Conservation (phyloP, 1,140 invertebrate genomes). For the Papilio polyxenes region DNA sequence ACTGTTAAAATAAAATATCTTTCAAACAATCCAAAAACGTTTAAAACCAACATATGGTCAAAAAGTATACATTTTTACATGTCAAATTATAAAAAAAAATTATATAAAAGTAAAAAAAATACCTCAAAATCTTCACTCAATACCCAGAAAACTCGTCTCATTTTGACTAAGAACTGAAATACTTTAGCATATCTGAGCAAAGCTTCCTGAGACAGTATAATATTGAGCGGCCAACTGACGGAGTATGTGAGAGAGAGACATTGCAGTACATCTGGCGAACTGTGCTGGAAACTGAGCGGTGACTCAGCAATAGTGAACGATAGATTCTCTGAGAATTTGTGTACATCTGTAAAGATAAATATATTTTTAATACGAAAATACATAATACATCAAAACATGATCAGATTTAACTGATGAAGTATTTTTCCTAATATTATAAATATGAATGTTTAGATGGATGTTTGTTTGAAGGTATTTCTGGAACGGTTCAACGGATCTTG, state of each 20-base stretch:
- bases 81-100: too few relatives aligned
- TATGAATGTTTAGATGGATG: too few relatives aligned
- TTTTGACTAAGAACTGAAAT: slow-evolving; percentile 87
- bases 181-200: slow-evolving; percentile 86
- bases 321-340: slow-evolving; percentile 82
- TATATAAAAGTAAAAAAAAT: slow-evolving; percentile 48
- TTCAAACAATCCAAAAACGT: too few relatives aligned
- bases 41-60: too few relatives aligned
- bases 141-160: slow-evolving; percentile 87
- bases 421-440: too few relatives aligned
- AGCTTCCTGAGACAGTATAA: slow-evolving; percentile 86
- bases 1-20: too few relatives aligned
- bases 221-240: slow-evolving; percentile 88
- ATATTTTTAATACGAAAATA: too few relatives aligned
- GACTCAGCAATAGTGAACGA: slow-evolving; percentile 82
- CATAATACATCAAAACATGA: too few relatives aligned
- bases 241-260: slow-evolving; percentile 86
- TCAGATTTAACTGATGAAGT: too few relatives aligned
- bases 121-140: slow-evolving; percentile 85
- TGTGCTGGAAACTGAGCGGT: slow-evolving; percentile 82
- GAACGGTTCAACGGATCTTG: too few relatives aligned
- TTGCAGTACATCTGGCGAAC: slow-evolving; percentile 84
- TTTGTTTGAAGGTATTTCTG: too few relatives aligned
- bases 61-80: too few relatives aligned
- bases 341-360: slow-evolving; percentile 67